Evolutionary conservation across 2,113 vertebrate species (phyloP), one percentile per base, ranked within the genome.

Genomic region (Esox niger): DNA sequence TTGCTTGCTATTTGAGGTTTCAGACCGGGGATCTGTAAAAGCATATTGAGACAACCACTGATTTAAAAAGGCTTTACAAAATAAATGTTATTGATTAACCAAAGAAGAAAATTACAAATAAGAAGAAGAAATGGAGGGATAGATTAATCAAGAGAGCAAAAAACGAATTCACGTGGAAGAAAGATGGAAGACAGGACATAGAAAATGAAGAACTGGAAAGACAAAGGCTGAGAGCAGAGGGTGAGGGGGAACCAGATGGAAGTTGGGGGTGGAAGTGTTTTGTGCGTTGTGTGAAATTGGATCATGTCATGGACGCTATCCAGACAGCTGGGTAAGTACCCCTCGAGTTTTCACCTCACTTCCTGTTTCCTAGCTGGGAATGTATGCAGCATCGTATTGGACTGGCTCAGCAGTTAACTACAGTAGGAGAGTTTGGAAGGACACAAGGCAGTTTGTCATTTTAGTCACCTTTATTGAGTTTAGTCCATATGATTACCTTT

Each of bases 401-500:
- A 67, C 63, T 78, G 58, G 13, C 13, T 43, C 35, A 65, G 33
- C 70, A 5, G 1, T 86, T 86, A 87, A 87, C 83, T 77, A 27
- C 3, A 43, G 35, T 43, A 15, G 35, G 3, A 43, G 35, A 43
- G 13, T 43, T 17, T 60, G n/a, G 5, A 61, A n/a, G 71, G 74
- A 84, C 75, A 75, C 72, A 6, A 15, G 20, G 87, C 43, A 9
- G 38, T 0, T 76, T 84, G 67, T 49, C 80, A 79, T 70, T 94
- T 90, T 85, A 78, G 80, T 93, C 88, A 89, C 82, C 82, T 97
- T 98, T 95, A 96, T 92, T 96, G 91, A 90, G 91, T 90, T 93
- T 92, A 91, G 82, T 91, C 94, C 93, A 91, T 68, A 89, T 88
- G 92, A 95, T 90, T 92, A 93, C 92, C 93, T 93, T 95, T 94